Evolutionary conservation across 2,797 vertebrate genomes (phyloP), one percentile per base, ranked within the genome.

Genomic region (Holocentrus rufus): DNA sequence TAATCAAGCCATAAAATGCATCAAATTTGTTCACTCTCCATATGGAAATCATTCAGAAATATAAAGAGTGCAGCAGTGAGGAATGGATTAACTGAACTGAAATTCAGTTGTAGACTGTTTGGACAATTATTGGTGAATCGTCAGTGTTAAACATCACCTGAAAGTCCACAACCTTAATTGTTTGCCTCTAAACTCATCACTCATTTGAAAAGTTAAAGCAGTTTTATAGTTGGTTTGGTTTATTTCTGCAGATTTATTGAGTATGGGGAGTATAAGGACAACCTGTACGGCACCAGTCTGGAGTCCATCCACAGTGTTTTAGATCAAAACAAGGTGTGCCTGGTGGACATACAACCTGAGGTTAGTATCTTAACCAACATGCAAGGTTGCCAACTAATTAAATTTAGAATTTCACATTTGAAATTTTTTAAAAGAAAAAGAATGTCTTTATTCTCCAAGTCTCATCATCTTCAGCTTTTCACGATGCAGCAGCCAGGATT

Each of bases 321-420:
- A 93, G 93, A 93, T 85, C 95, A 93, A 75, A 96, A 95, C 90
- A 98, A 97, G 89, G 88, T 95, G 55, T 98, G 97, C 85, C 81
- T 99, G 82, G 95, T 99, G 92, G 97, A 99, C 63, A 94, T 97
- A 65, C 95, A 97, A 25, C 97, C 97, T 13, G 96, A 97, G 89
- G 97, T 98, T 77, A 94, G 95, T 93, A 27, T 60, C 0, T 4
- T 20, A 15, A 61, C 5, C 49, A 64, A 5, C 22, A 34, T 34
- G 31, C 7, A 34, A 5, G 2, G 7, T 8, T 8, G 31, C 31
- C 31, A 34, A 34, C 31, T 5, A 27, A 27, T 2, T 27, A 27
- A 27, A 27, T 27, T 2, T 27, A 27, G 25, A 27, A 34, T 34
- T 34, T 34, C 7, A 34, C 1, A 34, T 34, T 8, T 3, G 31